Base-by-base conservation (phyloP, 2,888 invertebrate species). In the Harmothoe impar region DNA sequence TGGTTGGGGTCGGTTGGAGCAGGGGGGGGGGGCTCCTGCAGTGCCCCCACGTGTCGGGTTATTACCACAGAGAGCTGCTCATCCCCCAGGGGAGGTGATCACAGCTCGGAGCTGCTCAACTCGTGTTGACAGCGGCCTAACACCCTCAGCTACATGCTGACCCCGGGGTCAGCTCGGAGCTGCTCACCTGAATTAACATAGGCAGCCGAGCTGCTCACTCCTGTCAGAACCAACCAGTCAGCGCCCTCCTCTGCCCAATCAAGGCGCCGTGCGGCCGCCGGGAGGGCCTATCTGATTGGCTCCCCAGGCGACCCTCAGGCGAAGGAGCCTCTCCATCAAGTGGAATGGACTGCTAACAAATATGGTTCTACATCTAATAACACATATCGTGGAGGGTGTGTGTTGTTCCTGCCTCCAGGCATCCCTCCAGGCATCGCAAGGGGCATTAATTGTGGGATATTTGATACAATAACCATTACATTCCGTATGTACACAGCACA, bases 141-240 rank as follows among this genome's bases (percentile, higher is more conserved):
- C 72, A 29, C 72, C 72, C 72, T 72, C 29, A 29, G 62, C 72
- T 25, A 72, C 25, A 15, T 15, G 72, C 29, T 72, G n/a, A 72
- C 72, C 72, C 29, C 29, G 29, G 29, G 72, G 72, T 72, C 72
- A 72, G 25, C 15, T 15, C 72, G 72, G 15, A 23, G 25, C 15
- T 29, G 72, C 72, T n/a, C 72, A 72, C 72, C 72, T 72, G 72
- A 72, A 72, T 72, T 29, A 29, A 31, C 72, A 72, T 29, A 25
- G 72, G 5, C 72, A 72, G 72, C 72, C 20, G 72, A 72, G 72
- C 72, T n/a, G 29, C 72, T 72, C 72, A 15, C 15, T n/a, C 3
- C 72, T 72, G 29, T 29, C 29, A 72, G 29, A 3, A 29, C 3
- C 0, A 0, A 12, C 25, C 29, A 29, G 5, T 7, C 1, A 25